A percentile compares a stretch with the other conserved stretches of the same genome.
Evolutionary conservation across 2,797 vertebrate genomes (phyloP).

Genomic region (Halcyon smyrnensis): DNA sequence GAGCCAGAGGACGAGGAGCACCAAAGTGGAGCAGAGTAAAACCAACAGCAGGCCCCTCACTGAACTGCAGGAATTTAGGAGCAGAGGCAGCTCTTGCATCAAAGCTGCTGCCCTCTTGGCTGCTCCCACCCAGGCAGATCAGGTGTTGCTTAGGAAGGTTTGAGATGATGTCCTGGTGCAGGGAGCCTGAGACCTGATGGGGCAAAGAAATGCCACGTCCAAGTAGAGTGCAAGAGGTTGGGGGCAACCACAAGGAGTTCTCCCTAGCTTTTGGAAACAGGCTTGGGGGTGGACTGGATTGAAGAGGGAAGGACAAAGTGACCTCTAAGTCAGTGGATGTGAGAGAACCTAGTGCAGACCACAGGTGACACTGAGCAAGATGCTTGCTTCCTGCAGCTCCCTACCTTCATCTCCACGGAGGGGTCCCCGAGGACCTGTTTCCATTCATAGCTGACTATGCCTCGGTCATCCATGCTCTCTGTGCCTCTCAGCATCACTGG

Average conservation of each 20-base stretch:
- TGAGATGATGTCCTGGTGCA: neutral
- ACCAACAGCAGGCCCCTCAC: neutral
- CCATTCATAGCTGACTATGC: slow-evolving; percentile 82
- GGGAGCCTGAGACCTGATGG: neutral
- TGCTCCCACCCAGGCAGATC: neutral
- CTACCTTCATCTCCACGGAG: slow-evolving; percentile 81
- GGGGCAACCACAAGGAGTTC: neutral
- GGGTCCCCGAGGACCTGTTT: slow-evolving; percentile 72
- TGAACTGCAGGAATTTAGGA: neutral
- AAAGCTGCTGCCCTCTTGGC: neutral
- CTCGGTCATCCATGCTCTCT: slow-evolving; percentile 82
- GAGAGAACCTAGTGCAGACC: neutral
- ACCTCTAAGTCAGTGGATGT: neutral
- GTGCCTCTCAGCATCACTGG: slow-evolving; percentile 82
- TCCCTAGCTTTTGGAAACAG: neutral
- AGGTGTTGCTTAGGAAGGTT: neutral
- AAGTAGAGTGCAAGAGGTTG: neutral
- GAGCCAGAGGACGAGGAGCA: neutral
- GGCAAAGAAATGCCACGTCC: neutral
- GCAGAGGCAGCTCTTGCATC: neutral
- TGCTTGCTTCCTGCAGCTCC: neutral
- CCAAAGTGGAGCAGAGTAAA: neutral
- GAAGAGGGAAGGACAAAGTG: neutral
- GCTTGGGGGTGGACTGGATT: neutral
- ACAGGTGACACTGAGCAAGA: neutral